Percentiles rank a stretch among this genome's conserved stretches.
Evolutionary conservation across 2,888 invertebrate genomes (phyloP).

Genomic region (Tenodera sinensis): DNA sequence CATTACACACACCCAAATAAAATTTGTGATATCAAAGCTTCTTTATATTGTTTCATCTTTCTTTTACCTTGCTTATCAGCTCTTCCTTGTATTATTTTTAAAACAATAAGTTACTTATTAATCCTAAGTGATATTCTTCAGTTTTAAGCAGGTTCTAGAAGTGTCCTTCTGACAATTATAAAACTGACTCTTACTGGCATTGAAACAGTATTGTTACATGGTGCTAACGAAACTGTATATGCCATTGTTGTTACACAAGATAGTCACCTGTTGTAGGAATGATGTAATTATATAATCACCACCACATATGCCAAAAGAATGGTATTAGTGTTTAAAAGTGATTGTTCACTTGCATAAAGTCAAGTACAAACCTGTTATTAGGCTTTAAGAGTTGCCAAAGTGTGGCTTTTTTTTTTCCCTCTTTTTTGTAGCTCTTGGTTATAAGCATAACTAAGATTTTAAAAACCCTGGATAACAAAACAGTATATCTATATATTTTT

Average conservation of each 20-base stretch:
- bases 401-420: conserved; percentile 19
- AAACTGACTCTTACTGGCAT: conserved; percentile 24
- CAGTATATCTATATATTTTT: not conserved
- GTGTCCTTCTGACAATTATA: conserved; percentile 31
- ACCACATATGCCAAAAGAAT: conserved; percentile 24
- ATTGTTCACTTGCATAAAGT: conserved; percentile 29
- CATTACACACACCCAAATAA: not conserved
- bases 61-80: not conserved
- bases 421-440: not conserved
- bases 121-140: conserved; percentile 23
- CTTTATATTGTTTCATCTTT: not conserved
- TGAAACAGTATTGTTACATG: conserved; percentile 20
- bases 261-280: conserved; percentile 29
- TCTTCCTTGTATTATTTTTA: not conserved
- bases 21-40: not conserved
- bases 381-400: conserved; percentile 31
- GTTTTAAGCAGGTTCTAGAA: conserved; percentile 32
- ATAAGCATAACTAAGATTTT: not conserved
- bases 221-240: conserved; percentile 18
- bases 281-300: conserved; percentile 28
- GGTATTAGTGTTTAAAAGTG: conserved; percentile 25
- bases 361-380: conserved; percentile 34
- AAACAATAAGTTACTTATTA: conserved; percentile 22
- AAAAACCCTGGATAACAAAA: not conserved
- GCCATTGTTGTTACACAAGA: conserved; percentile 29